phyloP scores from a whole-genome alignment of 2,113 vertebrate species.

The Pardalotus punctatus region DNA sequence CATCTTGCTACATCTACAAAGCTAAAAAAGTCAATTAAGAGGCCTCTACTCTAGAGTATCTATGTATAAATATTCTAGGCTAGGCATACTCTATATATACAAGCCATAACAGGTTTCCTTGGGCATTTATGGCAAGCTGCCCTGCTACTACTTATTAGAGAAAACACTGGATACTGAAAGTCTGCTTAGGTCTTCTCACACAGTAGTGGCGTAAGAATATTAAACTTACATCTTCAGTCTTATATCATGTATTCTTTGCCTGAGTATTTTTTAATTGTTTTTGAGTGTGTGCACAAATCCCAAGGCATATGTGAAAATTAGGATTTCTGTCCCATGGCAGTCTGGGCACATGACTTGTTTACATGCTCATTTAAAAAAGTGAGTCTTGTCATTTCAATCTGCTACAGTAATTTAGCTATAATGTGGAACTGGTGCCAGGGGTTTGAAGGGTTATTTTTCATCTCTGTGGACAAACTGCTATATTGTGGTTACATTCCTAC shows the following conservation, averaged over 20 bases:
- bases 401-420: conserved; percentile 20
- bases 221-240: background rate
- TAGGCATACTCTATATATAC: background rate
- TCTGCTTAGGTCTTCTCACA: background rate
- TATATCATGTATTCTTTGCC: background rate
- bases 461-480: background rate
- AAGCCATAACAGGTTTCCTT: background rate
- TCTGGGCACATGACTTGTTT: background rate
- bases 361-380: background rate
- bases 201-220: background rate
- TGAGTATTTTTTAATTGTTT: background rate
- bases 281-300: background rate
- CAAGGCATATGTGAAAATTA: background rate
- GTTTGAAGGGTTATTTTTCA: conserved; percentile 42
- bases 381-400: conserved; percentile 28
- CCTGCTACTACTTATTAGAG: background rate
- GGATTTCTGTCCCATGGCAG: background rate
- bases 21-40: background rate
- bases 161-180: background rate
- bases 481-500: background rate
- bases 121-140: background rate
- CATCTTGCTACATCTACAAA: background rate
- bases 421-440: background rate
- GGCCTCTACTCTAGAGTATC: background rate
- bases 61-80: background rate